phyloP scores from a whole-genome alignment of 1,140 invertebrate species.

The roundworm (Caenorhabditis elegans) region WBcel235 BX284602.5:8890501-8891000 shows the following conservation, averaged over 20 bases:
- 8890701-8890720: background rate
- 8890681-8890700: conserved; percentile 20
- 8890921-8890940: background rate
- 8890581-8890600: too few relatives aligned
- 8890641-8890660: background rate
- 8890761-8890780: background rate
- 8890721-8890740: conserved; percentile 4
- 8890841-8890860: conserved; percentile 27
- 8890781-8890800: background rate
- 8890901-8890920: conserved; percentile 1
- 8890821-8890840: conserved; percentile 33
- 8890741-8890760: conserved; percentile 27
- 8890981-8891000: too few relatives aligned
- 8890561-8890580: conserved; percentile 19
- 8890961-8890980: too few relatives aligned
- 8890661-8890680: background rate
- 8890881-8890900: background rate
- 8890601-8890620: background rate
- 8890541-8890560: background rate
- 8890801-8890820: too few relatives aligned
- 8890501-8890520: background rate
- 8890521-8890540: background rate
- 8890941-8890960: background rate
- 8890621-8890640: conserved; percentile 14
- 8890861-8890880: background rate